Conservation (phyloP, 2,113 vertebrate genomes). For the Phoenicopterus ruber region DNA sequence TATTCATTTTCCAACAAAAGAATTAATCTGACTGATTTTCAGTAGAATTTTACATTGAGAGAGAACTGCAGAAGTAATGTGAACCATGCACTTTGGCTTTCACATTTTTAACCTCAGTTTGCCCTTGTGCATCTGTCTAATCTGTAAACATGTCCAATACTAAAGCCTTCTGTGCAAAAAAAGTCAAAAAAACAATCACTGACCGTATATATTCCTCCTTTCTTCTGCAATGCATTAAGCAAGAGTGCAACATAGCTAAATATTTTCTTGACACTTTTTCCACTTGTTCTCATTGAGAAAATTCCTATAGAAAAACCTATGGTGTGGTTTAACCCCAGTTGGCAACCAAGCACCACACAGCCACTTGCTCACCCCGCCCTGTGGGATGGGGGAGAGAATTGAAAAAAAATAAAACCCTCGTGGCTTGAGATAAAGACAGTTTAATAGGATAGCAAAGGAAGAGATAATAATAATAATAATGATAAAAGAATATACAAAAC, state of each 20-base stretch:
- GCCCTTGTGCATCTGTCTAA: not conserved
- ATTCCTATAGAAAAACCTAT: not conserved
- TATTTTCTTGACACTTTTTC: not conserved
- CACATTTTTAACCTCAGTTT: not conserved
- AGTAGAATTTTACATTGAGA: not conserved
- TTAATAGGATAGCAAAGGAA: too few relatives aligned
- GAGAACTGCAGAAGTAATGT: not conserved
- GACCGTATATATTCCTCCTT: not conserved
- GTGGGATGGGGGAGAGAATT: too few relatives aligned
- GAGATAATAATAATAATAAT: too few relatives aligned
- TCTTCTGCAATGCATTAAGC: not conserved
- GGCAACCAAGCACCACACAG: too few relatives aligned
- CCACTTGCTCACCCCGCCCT: too few relatives aligned
- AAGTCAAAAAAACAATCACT: not conserved
- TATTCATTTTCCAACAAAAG: constrained; percentile 5
- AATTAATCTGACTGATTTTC: not conserved
- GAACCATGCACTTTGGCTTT: not conserved
- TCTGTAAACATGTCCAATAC: not conserved
- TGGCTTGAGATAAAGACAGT: too few relatives aligned
- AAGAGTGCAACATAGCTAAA: not conserved
- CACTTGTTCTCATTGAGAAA: not conserved
- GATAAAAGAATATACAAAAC: too few relatives aligned
- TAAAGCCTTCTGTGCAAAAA: not conserved
- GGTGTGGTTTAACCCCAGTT: too few relatives aligned
- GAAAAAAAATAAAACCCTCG: too few relatives aligned